These are phyloP conservation scores for Myanophis thanlyinensis DNA, from an alignment of 2,113 vertebrate genomes.

Conservation along the genomic window DNA sequence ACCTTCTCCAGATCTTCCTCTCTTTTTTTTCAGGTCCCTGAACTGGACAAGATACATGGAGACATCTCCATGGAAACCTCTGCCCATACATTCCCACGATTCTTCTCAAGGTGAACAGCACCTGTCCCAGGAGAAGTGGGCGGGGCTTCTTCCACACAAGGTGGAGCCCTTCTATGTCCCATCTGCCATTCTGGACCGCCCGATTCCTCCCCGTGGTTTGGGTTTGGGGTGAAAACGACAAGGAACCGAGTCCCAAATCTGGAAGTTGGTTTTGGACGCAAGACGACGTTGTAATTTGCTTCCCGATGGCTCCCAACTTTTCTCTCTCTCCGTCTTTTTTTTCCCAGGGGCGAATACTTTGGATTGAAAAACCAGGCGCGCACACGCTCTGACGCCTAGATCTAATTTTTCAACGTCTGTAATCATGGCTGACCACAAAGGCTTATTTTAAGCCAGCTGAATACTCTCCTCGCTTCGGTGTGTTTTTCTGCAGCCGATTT, in stretches of 20 bases:
- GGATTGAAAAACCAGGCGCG: background rate
- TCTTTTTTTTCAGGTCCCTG: background rate
- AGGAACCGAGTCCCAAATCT: slow-evolving; percentile 4
- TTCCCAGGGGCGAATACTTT: background rate
- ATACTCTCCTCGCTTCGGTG: background rate
- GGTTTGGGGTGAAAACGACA: background rate
- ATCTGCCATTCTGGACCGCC: background rate
- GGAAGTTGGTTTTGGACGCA: slow-evolving; percentile 9
- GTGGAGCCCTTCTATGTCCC: background rate
- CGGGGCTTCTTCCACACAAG: fast-evolving
- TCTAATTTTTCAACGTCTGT: background rate
- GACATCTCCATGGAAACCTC: background rate
- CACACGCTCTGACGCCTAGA: background rate
- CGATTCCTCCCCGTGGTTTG: slow-evolving; percentile 34
- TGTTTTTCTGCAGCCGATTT: background rate
- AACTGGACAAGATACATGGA: background rate
- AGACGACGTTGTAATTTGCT: slow-evolving; percentile 35
- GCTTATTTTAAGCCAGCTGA: background rate
- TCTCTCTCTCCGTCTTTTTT: background rate
- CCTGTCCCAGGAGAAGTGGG: background rate
- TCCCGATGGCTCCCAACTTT: slow-evolving; percentile 2
- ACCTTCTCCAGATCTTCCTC: background rate
- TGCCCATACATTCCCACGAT: background rate
- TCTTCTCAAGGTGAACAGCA: background rate
- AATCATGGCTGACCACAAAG: background rate